Conservation (phyloP, 2,797 vertebrate species). For the Ispidina lecontei region DNA sequence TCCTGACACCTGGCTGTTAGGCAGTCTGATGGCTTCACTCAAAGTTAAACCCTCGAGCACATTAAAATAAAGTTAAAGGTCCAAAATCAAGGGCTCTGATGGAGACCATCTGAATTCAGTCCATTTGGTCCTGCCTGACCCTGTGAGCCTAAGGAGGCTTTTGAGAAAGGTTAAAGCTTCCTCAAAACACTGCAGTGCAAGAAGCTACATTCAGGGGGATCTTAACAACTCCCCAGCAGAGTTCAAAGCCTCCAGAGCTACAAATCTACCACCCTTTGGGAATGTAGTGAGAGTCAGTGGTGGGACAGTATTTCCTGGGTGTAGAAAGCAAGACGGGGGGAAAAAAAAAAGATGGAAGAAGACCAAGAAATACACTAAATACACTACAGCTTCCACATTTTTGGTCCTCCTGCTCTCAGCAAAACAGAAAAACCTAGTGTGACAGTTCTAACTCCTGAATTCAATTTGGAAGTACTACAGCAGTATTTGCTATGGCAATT, state of each 20-base stretch:
- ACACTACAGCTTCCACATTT: background rate
- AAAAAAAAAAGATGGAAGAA: background rate
- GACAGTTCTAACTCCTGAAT: background rate
- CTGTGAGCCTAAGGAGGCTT: background rate
- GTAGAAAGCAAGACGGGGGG: background rate
- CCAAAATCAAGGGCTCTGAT: background rate
- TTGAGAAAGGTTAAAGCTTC: background rate
- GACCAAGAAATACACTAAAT: background rate
- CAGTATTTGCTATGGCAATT: background rate
- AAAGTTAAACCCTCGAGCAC: background rate
- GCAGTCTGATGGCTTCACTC: background rate
- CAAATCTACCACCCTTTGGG: accelerated
- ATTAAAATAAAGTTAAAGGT: background rate
- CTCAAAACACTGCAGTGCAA: background rate
- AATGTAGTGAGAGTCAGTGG: background rate
- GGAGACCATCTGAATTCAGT: background rate
- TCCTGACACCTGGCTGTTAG: background rate
- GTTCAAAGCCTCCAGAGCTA: background rate
- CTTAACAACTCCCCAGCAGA: background rate
- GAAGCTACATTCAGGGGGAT: background rate
- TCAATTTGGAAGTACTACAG: background rate
- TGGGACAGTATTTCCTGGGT: background rate
- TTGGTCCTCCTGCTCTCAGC: background rate
- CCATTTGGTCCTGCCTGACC: background rate
- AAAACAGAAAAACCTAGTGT: background rate